These are phyloP conservation scores for Haemorhous mexicanus DNA, from an alignment of 2,113 vertebrate species.

Conservation along the genomic window DNA sequence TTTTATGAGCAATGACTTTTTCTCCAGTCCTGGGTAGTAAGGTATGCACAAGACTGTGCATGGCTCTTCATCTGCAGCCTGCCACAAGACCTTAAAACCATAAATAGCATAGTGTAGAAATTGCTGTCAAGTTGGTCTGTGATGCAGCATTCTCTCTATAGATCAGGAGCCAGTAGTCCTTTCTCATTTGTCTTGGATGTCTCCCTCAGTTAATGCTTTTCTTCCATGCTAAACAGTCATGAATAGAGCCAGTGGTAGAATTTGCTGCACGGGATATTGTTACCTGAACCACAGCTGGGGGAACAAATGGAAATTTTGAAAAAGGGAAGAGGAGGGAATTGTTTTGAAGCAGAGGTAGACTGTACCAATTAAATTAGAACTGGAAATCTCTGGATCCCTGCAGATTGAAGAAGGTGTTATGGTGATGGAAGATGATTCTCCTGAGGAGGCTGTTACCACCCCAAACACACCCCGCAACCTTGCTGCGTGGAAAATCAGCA, in stretches of 20 bases:
- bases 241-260: neutral
- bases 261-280: neutral
- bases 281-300: neutral
- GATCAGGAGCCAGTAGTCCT: neutral
- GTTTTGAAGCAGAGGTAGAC: neutral
- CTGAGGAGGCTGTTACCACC: slow-evolving; percentile 75
- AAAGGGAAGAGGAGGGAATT: neutral
- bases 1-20: neutral
- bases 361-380: neutral
- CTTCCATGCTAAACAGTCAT: neutral
- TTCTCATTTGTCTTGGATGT: neutral
- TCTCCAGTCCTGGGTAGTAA: neutral
- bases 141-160: neutral
- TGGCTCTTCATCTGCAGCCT: neutral
- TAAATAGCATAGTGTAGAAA: neutral
- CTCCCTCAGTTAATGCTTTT: neutral
- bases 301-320: neutral
- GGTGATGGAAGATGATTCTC: slow-evolving; percentile 91
- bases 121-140: neutral
- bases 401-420: slow-evolving; percentile 94
- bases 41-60: neutral
- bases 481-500: slow-evolving; percentile 86
- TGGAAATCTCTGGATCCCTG: neutral
- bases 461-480: slow-evolving; percentile 86
- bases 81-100: neutral